Conservation (phyloP, 2,797 vertebrate species). For the Spea hammondii region DNA sequence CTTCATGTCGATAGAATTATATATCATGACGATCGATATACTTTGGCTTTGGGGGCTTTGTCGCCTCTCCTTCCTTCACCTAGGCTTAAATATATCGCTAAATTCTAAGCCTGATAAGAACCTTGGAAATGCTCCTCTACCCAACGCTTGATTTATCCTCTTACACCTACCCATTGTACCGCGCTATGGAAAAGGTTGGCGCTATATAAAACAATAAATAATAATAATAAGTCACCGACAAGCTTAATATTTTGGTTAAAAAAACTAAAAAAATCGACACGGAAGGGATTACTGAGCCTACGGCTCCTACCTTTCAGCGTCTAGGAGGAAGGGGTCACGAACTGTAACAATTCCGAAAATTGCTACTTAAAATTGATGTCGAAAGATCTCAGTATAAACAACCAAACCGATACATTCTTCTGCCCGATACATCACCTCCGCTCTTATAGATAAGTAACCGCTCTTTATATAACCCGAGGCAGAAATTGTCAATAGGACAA, state of each 20-base stretch:
- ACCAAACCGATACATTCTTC: constrained; percentile 42
- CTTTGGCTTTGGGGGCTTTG: too few species aligned
- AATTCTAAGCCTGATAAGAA: too few species aligned
- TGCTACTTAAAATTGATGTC: constrained; percentile 23
- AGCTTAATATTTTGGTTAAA: neutral
- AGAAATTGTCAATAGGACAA: constrained; percentile 35
- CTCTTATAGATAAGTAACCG: constrained; percentile 30
- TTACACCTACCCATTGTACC: too few species aligned
- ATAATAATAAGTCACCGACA: too few species aligned
- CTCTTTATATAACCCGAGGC: constrained; percentile 42
- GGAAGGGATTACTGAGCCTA: neutral
- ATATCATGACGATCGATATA: too few species aligned
- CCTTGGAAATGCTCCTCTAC: too few species aligned
- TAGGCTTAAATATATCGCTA: too few species aligned
- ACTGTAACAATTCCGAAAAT: constrained; percentile 22
- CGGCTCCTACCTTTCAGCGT: neutral
- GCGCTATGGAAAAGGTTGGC: too few species aligned
- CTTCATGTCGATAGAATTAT: too few species aligned
- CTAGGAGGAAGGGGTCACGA: constrained; percentile 28
- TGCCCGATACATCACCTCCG: constrained; percentile 18
- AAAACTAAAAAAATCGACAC: neutral
- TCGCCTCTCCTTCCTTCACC: too few species aligned
- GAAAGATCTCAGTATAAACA: constrained; percentile 40
- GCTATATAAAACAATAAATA: too few species aligned
- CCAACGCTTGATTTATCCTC: too few species aligned